Conservation (phyloP, 2,888 invertebrate species). For the Rhopalosiphum nymphaeae region DNA sequence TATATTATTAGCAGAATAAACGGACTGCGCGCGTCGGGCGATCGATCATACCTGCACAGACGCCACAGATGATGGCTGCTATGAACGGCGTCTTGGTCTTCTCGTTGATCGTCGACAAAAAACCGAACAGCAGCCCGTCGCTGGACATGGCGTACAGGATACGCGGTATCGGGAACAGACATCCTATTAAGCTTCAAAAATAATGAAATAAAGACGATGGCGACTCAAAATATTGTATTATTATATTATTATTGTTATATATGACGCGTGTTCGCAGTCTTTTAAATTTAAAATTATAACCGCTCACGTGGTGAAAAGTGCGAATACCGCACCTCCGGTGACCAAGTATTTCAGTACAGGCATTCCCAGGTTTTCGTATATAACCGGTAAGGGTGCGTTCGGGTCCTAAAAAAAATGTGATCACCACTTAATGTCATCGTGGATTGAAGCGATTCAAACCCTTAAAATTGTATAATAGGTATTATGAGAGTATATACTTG, state of each 20-base stretch:
- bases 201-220: not conserved
- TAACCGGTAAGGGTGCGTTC: constrained; percentile 89
- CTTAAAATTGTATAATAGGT: not conserved
- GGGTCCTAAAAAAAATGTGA: constrained; percentile 74
- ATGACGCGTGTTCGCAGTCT: not conserved
- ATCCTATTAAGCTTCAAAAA: constrained; percentile 81
- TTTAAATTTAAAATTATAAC: not conserved
- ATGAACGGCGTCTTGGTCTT: constrained; percentile 84
- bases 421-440: not conserved
- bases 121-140: constrained; percentile 87
- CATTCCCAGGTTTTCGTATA: constrained; percentile 84
- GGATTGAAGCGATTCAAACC: not conserved
- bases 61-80: constrained; percentile 83
- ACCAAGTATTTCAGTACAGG: constrained; percentile 88
- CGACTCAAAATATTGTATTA: not conserved
- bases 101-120: constrained; percentile 78
- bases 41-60: constrained; percentile 77
- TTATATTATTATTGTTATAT: not conserved
- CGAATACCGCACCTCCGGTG: constrained; percentile 90
- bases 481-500: constrained; percentile 74
- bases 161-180: constrained; percentile 89
- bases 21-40: no score
- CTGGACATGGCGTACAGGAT: constrained; percentile 92
- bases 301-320: constrained; percentile 80
- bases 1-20: not conserved